Evolutionary conservation across 2,113 vertebrate species (phyloP).

Genomic region (Cairina moschata): DNA sequence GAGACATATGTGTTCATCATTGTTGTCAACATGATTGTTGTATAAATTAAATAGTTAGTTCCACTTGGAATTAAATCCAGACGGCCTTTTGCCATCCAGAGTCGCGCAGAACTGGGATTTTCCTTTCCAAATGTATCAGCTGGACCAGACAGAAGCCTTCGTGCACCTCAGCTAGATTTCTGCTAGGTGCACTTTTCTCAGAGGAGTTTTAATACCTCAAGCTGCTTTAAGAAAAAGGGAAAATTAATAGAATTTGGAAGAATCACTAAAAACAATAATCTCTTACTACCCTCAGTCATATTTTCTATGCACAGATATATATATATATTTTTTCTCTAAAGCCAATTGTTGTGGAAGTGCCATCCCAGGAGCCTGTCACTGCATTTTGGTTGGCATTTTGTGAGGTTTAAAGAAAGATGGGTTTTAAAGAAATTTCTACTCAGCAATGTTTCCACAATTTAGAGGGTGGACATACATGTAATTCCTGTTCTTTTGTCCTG

Average conservation of each 20-base stretch:
- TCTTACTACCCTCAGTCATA: neutral
- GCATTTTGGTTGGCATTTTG: neutral
- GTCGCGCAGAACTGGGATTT: conserved; percentile 10
- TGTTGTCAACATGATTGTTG: conserved; percentile 59
- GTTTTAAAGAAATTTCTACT: neutral
- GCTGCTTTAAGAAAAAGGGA: neutral
- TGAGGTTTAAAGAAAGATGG: neutral
- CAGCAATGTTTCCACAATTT: neutral
- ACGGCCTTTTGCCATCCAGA: conserved; percentile 42
- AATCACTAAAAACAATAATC: neutral
- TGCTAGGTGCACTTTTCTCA: neutral
- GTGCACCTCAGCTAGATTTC: neutral
- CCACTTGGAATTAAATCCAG: conserved; percentile 58
- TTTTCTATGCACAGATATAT: neutral
- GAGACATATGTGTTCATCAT: conserved; percentile 57
- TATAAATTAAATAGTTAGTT: conserved; percentile 67
- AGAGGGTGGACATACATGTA: neutral
- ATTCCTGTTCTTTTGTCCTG: neutral
- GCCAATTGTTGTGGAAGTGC: neutral
- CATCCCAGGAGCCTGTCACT: neutral
- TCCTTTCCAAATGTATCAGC: neutral
- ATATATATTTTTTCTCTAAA: neutral
- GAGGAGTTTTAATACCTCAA: neutral
- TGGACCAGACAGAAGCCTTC: neutral
- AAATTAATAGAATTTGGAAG: neutral